phyloP scores from a whole-genome alignment of 2,797 vertebrate species.

The Lycodopsis pacificus region DNA sequence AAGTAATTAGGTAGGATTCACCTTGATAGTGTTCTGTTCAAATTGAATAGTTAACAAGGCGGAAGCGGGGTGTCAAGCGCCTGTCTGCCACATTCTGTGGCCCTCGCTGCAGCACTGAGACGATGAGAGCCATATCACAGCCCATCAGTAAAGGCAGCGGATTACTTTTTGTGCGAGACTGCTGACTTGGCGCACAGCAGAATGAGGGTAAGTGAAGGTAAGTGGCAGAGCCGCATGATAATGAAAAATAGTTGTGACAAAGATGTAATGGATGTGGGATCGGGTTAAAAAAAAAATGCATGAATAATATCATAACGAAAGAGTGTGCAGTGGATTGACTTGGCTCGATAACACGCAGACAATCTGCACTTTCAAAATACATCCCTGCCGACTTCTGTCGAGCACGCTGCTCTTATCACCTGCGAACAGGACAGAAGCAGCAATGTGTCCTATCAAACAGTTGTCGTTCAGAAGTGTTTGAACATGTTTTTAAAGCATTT shows the following conservation, averaged over 20 bases:
- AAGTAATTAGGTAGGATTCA: slow-evolving; percentile 59
- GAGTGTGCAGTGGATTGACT: slow-evolving; percentile 58
- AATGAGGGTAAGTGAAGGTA: slow-evolving; percentile 76
- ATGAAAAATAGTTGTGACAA: slow-evolving; percentile 81
- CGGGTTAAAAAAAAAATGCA: slow-evolving; percentile 52
- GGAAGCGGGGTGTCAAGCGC: slow-evolving; percentile 67
- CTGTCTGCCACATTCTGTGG: slow-evolving; percentile 63
- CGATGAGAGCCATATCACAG: slow-evolving; percentile 75
- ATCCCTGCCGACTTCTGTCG: slow-evolving; percentile 39
- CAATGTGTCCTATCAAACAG: slow-evolving; percentile 66
- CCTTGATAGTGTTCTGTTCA: slow-evolving; percentile 40
- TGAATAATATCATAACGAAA: slow-evolving; percentile 70
- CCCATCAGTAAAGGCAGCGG: slow-evolving; percentile 73
- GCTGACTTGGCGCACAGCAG: slow-evolving; percentile 76
- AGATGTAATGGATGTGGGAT: slow-evolving; percentile 80
- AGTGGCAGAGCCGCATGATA: slow-evolving; percentile 74
- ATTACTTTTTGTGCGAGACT: slow-evolving; percentile 74
- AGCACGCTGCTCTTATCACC: slow-evolving; percentile 70
- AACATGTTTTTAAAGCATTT: slow-evolving; percentile 75
- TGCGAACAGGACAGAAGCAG: slow-evolving; percentile 61
- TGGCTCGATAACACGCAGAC: slow-evolving; percentile 57
- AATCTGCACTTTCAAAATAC: slow-evolving; percentile 55
- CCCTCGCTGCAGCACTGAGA: slow-evolving; percentile 43
- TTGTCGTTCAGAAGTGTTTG: slow-evolving; percentile 72
- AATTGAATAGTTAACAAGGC: slow-evolving; percentile 65